Percentiles rank a stretch among this genome's conserved stretches.
phyloP scores from a whole-genome alignment of 2,888 invertebrate genomes.

The Conchocele bisecta region DNA sequence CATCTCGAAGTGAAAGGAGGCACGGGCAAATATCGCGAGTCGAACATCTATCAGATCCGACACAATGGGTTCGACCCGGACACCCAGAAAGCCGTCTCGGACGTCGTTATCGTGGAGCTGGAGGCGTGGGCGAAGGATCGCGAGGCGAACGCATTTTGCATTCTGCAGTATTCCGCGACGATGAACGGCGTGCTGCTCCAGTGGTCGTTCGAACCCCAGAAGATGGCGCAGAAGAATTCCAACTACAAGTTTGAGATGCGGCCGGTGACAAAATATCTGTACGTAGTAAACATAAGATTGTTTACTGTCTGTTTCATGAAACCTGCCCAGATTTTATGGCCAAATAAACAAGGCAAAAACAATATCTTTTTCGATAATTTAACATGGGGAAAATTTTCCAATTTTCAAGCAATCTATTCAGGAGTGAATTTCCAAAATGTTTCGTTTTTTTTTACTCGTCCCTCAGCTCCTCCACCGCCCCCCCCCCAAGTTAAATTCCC shows the following conservation, averaged over 20 bases:
- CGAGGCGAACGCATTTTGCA: slow-evolving; percentile 70
- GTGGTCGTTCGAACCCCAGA: slow-evolving; percentile 63
- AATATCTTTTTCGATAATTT: too few species aligned
- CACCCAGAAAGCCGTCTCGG: slow-evolving; percentile 34
- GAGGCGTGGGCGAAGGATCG: slow-evolving; percentile 69
- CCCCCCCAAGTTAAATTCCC: too few species aligned
- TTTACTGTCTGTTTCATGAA: not conserved
- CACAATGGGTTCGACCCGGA: slow-evolving; percentile 50
- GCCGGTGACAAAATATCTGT: too few species aligned
- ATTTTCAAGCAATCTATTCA: not conserved
- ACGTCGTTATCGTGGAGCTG: slow-evolving; percentile 69
- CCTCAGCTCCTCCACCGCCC: too few species aligned
- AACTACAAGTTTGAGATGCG: slow-evolving; percentile 32
- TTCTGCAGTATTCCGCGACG: slow-evolving; percentile 70
- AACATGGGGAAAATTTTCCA: too few species aligned
- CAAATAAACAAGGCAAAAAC: too few species aligned
- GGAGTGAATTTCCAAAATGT: too few species aligned
- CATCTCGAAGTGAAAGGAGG: slow-evolving; percentile 66
- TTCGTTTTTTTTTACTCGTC: not conserved
- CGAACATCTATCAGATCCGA: slow-evolving; percentile 65
- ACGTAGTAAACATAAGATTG: not conserved
- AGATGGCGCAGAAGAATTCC: not conserved
- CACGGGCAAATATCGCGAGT: slow-evolving; percentile 60
- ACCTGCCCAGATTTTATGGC: too few species aligned
- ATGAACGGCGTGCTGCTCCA: slow-evolving; percentile 69